These are phyloP conservation scores for Tetramorium alpestre DNA, from an alignment of 1,140 invertebrate genomes.

Conservation along the genomic window DNA sequence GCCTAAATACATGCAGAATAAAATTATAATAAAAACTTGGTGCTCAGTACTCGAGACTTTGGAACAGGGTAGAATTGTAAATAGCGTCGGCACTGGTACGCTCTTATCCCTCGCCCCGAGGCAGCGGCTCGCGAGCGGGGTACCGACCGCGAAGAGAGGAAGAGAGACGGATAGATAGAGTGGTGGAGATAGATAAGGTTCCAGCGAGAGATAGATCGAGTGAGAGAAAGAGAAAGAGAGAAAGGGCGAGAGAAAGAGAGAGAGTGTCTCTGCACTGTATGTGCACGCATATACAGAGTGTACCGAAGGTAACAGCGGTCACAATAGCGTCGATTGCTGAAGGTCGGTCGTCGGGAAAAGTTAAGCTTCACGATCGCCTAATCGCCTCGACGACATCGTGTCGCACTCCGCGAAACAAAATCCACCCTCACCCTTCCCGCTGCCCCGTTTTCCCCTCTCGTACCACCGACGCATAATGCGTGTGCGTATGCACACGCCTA, in stretches of 20 bases:
- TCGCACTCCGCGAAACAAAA: constrained; percentile 32
- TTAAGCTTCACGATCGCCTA: constrained; percentile 31
- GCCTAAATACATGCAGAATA: background rate
- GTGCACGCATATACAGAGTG: constrained; percentile 66
- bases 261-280: constrained; percentile 57
- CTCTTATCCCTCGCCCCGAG: constrained; percentile 72
- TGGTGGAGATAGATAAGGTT: constrained; percentile 25
- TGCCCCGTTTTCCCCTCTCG: background rate
- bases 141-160: constrained; percentile 75
- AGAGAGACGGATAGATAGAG: constrained; percentile 51
- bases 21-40: background rate
- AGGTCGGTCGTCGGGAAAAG: constrained; percentile 38
- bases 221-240: background rate
- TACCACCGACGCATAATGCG: background rate
- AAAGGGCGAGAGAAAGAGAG: constrained; percentile 49
- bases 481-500: background rate
- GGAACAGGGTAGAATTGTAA: background rate
- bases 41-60: background rate
- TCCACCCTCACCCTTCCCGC: background rate
- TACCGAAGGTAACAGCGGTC: constrained; percentile 70
- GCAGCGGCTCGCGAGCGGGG: constrained; percentile 70
- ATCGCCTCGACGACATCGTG: constrained; percentile 15
- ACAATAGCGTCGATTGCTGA: constrained; percentile 56
- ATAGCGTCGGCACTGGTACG: constrained; percentile 31
- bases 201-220: background rate